These are phyloP conservation scores for Plestiodon gilberti DNA, from an alignment of 2,113 vertebrate species.

Conservation along the genomic window DNA sequence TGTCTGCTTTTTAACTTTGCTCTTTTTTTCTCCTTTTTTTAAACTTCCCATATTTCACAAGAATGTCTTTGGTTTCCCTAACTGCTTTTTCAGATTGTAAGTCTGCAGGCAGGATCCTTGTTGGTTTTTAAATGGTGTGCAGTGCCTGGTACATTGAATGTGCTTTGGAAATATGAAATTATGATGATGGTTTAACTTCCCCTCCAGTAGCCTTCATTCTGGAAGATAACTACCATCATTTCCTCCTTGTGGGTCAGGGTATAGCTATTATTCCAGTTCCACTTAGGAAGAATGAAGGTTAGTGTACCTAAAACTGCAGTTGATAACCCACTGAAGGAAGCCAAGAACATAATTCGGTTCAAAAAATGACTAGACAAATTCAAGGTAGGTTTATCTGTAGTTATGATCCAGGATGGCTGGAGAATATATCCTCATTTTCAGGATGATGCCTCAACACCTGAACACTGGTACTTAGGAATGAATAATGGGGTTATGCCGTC, in stretches of 20 bases:
- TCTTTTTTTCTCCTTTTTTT: background rate
- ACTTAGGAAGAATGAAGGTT: background rate
- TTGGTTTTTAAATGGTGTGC: background rate
- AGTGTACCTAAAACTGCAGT: background rate
- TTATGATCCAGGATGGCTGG: background rate
- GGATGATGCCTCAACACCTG: background rate
- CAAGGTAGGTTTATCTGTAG: background rate
- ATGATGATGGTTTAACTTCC: background rate
- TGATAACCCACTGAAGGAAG: background rate
- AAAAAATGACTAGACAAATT: background rate
- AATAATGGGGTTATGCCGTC: background rate
- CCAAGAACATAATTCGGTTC: background rate
- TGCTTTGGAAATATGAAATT: background rate
- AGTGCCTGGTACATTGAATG: background rate
- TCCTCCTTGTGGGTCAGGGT: background rate
- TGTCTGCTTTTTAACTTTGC: background rate
- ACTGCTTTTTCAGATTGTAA: background rate
- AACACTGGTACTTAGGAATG: background rate
- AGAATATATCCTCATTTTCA: background rate
- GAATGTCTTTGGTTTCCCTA: background rate
- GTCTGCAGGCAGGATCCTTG: background rate
- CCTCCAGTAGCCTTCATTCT: background rate
- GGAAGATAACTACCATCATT: background rate
- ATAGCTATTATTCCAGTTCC: background rate
- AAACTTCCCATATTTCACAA: background rate